A percentile compares a stretch with the other conserved stretches of the same genome.
Evolutionary conservation across 2,113 vertebrate genomes (phyloP).

Genomic region (Piaya cayana): DNA sequence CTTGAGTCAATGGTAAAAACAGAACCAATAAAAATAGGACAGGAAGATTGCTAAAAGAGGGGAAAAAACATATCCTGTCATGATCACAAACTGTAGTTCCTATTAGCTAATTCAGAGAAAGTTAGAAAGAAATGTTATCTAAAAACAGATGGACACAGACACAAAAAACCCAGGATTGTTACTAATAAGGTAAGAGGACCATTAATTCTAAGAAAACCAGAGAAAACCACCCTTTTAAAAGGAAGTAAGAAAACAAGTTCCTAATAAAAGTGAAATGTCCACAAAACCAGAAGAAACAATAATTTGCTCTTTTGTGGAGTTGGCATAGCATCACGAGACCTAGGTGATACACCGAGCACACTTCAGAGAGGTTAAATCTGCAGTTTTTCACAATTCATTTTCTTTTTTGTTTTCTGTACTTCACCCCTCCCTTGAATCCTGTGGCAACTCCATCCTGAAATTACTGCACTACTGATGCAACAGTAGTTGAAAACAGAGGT

Average conservation of each 20-base stretch:
- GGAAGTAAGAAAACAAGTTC: background rate
- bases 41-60: background rate
- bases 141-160: background rate
- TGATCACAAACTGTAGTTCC: background rate
- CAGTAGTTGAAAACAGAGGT: constrained; percentile 73
- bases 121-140: background rate
- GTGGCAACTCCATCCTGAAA: background rate
- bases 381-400: background rate
- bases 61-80: background rate
- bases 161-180: background rate
- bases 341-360: background rate
- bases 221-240: background rate
- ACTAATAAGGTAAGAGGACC: background rate
- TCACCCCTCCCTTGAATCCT: background rate
- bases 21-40: background rate
- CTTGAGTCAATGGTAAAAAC: background rate
- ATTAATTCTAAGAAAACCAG: background rate
- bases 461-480: constrained; percentile 15
- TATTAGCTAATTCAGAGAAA: background rate
- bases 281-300: background rate
- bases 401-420: background rate
- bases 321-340: background rate
- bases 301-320: background rate
- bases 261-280: background rate
- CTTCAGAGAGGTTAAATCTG: background rate